These are phyloP conservation scores for Tryphoninae sp. DNA, from an alignment of 2,888 invertebrate genomes.

Conservation along the genomic window DNA sequence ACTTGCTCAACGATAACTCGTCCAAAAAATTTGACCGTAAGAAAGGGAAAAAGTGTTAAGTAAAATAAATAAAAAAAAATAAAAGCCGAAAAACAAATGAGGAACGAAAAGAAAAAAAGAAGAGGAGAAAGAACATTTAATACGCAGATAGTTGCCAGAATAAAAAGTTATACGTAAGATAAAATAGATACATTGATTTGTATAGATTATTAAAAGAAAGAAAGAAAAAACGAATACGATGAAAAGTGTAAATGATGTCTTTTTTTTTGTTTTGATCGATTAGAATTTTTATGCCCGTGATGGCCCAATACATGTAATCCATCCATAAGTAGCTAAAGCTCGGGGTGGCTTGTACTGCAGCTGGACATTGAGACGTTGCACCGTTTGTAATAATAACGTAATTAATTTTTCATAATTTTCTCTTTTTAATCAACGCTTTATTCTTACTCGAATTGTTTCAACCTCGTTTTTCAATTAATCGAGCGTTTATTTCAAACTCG, in stretches of 20 bases:
- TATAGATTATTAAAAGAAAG: conserved; percentile 42
- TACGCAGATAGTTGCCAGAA: conserved; percentile 57
- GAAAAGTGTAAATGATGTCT: conserved; percentile 67
- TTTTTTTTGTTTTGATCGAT: conserved; percentile 68
- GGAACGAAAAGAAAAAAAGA: conserved; percentile 56
- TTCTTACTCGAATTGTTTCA: background rate
- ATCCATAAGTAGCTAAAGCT: conserved; percentile 78
- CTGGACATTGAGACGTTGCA: conserved; percentile 63
- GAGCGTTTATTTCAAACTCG: background rate
- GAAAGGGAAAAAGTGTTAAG: background rate
- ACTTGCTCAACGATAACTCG: conserved; percentile 55
- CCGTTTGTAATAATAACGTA: conserved; percentile 23
- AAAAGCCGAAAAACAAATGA: conserved; percentile 10
- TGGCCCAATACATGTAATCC: conserved; percentile 79
- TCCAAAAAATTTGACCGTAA: conserved; percentile 18
- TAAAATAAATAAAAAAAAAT: background rate
- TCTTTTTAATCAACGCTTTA: background rate
- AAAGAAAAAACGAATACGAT: conserved; percentile 61
- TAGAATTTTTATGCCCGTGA: conserved; percentile 78
- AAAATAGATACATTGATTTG: conserved; percentile 49
- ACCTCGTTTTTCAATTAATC: conserved; percentile 1
- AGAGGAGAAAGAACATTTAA: conserved; percentile 29
- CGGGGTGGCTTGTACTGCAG: conserved; percentile 54
- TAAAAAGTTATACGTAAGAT: conserved; percentile 63
- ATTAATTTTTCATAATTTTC: background rate